Evolutionary conservation across 1,140 invertebrate genomes (phyloP), one percentile per base, ranked within the genome.

Genomic region (Calosoma granatense): DNA sequence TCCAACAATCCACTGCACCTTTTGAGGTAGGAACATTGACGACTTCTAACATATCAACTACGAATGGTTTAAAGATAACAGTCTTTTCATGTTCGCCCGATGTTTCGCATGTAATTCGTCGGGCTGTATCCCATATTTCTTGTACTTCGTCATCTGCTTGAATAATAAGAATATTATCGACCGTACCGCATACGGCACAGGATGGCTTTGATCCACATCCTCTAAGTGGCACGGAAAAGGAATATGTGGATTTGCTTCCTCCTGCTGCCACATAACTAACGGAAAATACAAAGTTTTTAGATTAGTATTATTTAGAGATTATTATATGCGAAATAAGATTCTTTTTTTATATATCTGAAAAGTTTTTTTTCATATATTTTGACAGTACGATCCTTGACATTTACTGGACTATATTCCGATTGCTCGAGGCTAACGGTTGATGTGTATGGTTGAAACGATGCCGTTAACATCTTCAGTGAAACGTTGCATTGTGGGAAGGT

Each of bases 31-130:
- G 76, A 1, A 86, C 81, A 1, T 81, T 81, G 36, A 83, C 76
- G 0, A 85, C 81, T 60, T 86, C 82, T 17, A 86, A 65, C 82
- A 85, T 85, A 59, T 85, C 83, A 1, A 86, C 84, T 60, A 83
- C 77, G 59, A 86, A 84, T 1, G 84, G 83, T 59, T 82, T 83
- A 59, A 86, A 81, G 43, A 80, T 79, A 0, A 87, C 74, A 0
- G 78, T 77, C 63, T 85, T 85, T 14, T 78, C 77, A 22, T 78
- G 73, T 26, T 80, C 77, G 39, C 71, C 66, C 15, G 67, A 68
- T 60, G 74, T 68, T 1, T 73, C 69, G 63, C 84, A 86, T 22
- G 81, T 81, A 12, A 86, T 76, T 72, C 83, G 77, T 19, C 78
- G 67, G 1, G 80, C 79, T 14, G 74, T 73, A 63, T 82, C 80